Percentiles rank a stretch among this genome's conserved stretches.
phyloP scores from a whole-genome alignment of 2,888 invertebrate species.

The Acanthosepion esculentum region DNA sequence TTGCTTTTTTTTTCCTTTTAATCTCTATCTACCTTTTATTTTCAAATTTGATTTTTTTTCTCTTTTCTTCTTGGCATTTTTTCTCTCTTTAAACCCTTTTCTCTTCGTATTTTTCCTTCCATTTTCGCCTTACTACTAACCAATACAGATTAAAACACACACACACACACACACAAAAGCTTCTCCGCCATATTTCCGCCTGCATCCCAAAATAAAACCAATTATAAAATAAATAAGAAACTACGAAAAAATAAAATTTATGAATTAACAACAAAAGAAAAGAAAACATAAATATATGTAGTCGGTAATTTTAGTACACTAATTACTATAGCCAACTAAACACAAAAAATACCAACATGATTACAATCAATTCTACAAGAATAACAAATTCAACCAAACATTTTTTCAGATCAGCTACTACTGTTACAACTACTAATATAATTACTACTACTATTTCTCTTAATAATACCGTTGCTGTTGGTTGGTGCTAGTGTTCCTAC shows the following conservation, averaged over 20 bases:
- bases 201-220: background rate
- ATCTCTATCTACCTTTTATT: background rate
- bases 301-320: background rate
- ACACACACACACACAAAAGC: background rate
- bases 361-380: background rate
- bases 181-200: background rate
- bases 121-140: background rate
- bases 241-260: background rate
- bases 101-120: background rate
- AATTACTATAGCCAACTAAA: too few relatives aligned
- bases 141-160: background rate
- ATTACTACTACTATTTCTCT: background rate
- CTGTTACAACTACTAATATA: background rate
- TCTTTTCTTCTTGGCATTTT: background rate
- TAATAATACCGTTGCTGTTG: background rate
- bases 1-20: background rate
- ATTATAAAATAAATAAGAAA: background rate
- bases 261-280: background rate
- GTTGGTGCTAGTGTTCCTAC: background rate
- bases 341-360: too few relatives aligned
- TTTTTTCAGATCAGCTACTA: background rate
- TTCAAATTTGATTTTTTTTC: background rate
- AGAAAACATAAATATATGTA: too few relatives aligned
- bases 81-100: background rate
- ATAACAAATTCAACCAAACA: background rate